These are phyloP conservation scores for Empis stercorea DNA, from an alignment of 2,888 invertebrate species.

Conservation along the genomic window DNA sequence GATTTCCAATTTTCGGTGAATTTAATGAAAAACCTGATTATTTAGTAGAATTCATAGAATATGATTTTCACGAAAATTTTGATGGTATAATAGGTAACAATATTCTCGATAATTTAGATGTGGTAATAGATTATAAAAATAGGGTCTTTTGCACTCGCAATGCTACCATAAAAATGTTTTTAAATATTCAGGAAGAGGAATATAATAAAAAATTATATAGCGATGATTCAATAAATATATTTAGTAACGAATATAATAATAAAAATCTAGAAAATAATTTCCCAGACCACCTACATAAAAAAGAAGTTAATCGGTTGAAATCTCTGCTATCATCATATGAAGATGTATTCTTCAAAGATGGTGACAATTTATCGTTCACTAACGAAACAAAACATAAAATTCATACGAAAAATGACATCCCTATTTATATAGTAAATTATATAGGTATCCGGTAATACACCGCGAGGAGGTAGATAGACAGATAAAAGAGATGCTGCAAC, in stretches of 20 bases:
- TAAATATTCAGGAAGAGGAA: not conserved
- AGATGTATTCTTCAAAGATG: slow-evolving; percentile 12
- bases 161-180: not conserved
- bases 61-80: slow-evolving; percentile 2
- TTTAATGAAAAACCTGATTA: not conserved
- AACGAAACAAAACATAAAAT: not conserved
- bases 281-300: slow-evolving; percentile 1
- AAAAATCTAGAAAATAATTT: not conserved
- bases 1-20: slow-evolving; percentile 3
- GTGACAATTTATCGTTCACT: not conserved
- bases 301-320: slow-evolving; percentile 1
- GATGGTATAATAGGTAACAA: slow-evolving; percentile 7
- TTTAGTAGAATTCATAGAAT: slow-evolving; percentile 4
- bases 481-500: not conserved
- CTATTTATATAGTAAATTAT: not conserved
- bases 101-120: not conserved
- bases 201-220: not conserved
- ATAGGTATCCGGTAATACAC: not conserved
- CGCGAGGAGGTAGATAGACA: not conserved
- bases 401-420: not conserved
- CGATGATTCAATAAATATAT: not conserved
- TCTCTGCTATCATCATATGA: not conserved
- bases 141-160: not conserved
- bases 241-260: not conserved
- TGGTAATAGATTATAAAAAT: not conserved